Evolutionary conservation across 2,113 vertebrate genomes (phyloP).

Genomic region (Mirza zaza): DNA sequence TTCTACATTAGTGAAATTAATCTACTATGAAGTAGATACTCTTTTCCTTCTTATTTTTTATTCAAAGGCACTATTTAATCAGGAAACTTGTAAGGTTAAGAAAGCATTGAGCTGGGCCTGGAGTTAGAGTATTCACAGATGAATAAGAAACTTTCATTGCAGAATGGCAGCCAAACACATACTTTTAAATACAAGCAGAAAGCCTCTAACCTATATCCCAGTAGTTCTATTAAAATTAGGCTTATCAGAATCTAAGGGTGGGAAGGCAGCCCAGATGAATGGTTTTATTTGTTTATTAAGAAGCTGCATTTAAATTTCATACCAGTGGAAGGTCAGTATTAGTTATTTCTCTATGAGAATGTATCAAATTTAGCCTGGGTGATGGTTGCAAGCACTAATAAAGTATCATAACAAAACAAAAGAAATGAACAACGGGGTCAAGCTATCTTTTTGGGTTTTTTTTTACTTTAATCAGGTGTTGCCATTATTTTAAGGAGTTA

Average conservation of each 20-base stretch:
- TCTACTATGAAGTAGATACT: not conserved
- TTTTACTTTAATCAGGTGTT: not conserved
- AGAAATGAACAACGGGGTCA: not conserved
- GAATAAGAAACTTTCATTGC: not conserved
- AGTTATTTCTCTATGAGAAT: not conserved
- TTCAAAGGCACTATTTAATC: not conserved
- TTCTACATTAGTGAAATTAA: not conserved
- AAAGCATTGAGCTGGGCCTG: not conserved
- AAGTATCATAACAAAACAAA: constrained; percentile 38
- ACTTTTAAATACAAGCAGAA: not conserved
- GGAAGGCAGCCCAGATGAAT: not conserved
- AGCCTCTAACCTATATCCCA: not conserved
- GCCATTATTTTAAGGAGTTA: constrained; percentile 20
- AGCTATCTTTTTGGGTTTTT: not conserved
- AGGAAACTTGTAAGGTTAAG: constrained; percentile 28
- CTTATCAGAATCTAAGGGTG: not conserved
- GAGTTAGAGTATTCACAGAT: not conserved
- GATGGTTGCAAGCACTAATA: not conserved
- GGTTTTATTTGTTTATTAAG: constrained; percentile 7
- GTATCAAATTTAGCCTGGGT: not conserved
- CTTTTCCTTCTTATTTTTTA: constrained; percentile 20
- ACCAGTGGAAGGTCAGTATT: not conserved
- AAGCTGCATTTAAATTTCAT: not conserved
- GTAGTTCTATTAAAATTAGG: not conserved
- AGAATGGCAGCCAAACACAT: not conserved